Base-by-base conservation (phyloP, 2,113 vertebrate genomes). In the Tapirus terrestris region DNA sequence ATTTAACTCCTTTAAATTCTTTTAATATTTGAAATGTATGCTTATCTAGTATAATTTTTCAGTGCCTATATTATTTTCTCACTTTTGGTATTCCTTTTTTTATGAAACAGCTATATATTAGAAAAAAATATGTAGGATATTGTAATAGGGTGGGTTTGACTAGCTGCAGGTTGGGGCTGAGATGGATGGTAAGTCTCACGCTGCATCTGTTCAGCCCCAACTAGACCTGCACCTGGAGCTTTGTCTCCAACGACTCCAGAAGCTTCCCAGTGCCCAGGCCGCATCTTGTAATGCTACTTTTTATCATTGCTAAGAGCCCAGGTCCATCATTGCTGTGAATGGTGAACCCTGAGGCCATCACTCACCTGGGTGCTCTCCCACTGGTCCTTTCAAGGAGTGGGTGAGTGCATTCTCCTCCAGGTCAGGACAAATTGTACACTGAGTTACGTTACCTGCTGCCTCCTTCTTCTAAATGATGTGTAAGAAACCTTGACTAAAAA, bases 121-220 rank as follows among this genome's bases (percentile, higher is more conserved):
- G 72, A 16, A 75, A 33, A 48, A 93, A 53, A 60, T 72, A 65
- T 8, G 16, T 48, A 36, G 13, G 23, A 25, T 5, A 12, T 27
- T 76, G 3, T 20, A 53, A 8, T 45, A 75, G 7, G 1, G 12
- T 77, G 25, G 13, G 3, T 51, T 51, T 68, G 48, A 51, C 25
- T 29, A 12, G 3, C 7, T 87, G 21, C 21, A 63, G 67, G 3
- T 56, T 79, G 33, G 16, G 7, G 2, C 39, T 76, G 68, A 61
- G 8, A 10, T 48, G 9, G 27, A 3, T 33, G 2, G 0, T 27
- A 1, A 48, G 3, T 92, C 4, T 87, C 39, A 16, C 4, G 0
- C 18, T 80, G 8, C 2, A 23, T 36, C 6, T 60, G 2, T 21
- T 81, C 81, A 33, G 17, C 25, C 3, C 23, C 39, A 14, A 20